phyloP scores from a whole-genome alignment of 2,888 invertebrate genomes.

The Anorthoa munda region DNA sequence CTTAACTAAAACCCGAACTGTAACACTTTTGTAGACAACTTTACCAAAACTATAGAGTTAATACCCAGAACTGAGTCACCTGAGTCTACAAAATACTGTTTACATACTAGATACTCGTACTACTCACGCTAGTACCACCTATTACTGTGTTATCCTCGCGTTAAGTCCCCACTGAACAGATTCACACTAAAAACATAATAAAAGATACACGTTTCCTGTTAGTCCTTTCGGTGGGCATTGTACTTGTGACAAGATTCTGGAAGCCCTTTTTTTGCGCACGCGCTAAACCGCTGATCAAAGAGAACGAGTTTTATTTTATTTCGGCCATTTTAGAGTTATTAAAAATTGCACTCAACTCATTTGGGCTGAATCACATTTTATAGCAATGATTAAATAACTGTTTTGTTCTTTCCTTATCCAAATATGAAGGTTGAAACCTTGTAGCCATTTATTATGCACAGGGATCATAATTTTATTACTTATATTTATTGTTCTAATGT shows the following conservation, averaged over 20 bases:
- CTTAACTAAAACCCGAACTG: not conserved
- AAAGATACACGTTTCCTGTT: no score
- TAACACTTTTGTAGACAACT: not conserved
- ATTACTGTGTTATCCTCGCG: no score
- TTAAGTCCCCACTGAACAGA: not conserved
- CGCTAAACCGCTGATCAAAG: no score
- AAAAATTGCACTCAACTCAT: no score
- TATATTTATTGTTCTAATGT: no score
- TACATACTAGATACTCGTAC: not conserved
- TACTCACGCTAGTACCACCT: not conserved
- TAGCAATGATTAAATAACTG: not conserved
- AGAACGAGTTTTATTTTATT: no score
- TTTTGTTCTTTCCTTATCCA: no score
- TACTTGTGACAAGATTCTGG: not conserved
- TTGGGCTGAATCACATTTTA: no score
- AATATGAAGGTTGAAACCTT: no score
- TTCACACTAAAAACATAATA: not conserved
- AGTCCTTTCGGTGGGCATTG: conserved; percentile 11
- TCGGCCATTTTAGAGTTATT: no score
- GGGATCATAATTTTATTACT: not conserved
- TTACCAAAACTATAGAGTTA: not conserved
- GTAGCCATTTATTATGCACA: no score
- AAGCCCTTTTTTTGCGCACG: not conserved
- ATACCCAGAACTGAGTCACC: not conserved
- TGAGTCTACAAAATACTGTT: not conserved